Base-by-base conservation (phyloP, 2,888 invertebrate species). In the Strigamia maritima region DNA sequence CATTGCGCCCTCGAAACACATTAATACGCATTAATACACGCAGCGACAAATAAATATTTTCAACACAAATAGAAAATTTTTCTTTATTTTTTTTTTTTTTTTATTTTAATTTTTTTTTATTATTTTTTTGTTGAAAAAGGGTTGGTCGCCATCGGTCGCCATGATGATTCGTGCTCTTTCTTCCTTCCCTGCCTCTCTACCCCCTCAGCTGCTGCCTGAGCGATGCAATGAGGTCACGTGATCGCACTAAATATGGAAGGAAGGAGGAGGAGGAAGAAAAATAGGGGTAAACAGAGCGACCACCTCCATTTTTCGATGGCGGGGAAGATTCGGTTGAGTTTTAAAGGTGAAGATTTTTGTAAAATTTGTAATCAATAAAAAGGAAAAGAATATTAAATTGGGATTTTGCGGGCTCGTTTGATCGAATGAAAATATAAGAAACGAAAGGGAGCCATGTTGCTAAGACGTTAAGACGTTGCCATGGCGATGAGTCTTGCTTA, bases 181-280 rank as follows among this genome's bases (percentile, higher is more conserved):
- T 70, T 28, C 70, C 70, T 70, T 70, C 28, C 70, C 70, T 70
- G 26, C 28, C 28, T 70, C 70, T 70, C 7, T 1, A 26, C 26
- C 70, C 70, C 70, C 70, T 70, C 70, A 70, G 70, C 70, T 70
- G 70, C 70, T 70, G 70, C 70, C 70, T 28, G 70, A 70, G 54
- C 54, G 28, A 70, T 70, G 70, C 70, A 70, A 70, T 70, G 70
- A 70, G 70, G 70, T 70, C 70, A 70, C 70, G 70, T 70, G 70
- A 70, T 70, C 70, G 12, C 70, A 70, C 70, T 70, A 70, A 70
- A 70, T 70, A 70, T 70, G 70, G 70, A 70, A 70, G 70, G 70
- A 70, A 28, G 70, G 60, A 60, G 70, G 65, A 65, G 65, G 70
- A 70, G 14, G 70, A 70, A 65, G 24, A 24, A 65, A 70, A 70